Evolutionary conservation across 2,888 invertebrate genomes (phyloP).

Genomic region (Carterocephalus palaemon): DNA sequence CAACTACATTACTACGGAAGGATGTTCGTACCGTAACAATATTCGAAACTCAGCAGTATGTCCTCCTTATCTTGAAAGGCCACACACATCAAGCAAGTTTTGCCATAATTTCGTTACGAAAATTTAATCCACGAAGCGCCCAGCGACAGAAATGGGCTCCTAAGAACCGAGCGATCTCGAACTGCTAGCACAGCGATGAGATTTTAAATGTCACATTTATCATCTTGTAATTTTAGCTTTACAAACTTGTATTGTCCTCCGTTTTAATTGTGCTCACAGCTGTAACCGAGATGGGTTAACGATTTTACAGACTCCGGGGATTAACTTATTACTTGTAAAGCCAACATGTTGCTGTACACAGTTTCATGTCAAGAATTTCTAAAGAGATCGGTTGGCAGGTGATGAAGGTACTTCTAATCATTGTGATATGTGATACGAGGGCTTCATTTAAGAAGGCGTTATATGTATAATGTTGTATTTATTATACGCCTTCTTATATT

Average conservation of each 20-base stretch:
- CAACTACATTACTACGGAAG: no score
- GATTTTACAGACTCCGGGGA: constrained; percentile 4
- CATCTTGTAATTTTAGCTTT: constrained; percentile 35
- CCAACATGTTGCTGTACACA: constrained; percentile 7
- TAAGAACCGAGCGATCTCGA: constrained; percentile 30
- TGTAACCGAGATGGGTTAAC: constrained; percentile 3
- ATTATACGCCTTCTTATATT: no score
- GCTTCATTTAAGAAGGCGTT: no score
- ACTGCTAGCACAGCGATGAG: constrained; percentile 32
- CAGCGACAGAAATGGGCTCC: constrained; percentile 48
- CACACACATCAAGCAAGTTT: constrained; percentile 43
- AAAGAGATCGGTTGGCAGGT: constrained; percentile 10
- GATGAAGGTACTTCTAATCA: constrained; percentile 22
- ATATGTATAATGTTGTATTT: no score
- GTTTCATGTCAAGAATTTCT: constrained; percentile 1
- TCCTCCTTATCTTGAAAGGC: constrained; percentile 34
- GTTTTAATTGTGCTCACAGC: constrained; percentile 20
- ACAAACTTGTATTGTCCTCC: constrained; percentile 26
- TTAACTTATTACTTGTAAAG: constrained; percentile 3
- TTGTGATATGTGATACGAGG: constrained; percentile 3
- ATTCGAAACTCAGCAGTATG: constrained; percentile 11
- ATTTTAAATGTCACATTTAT: constrained; percentile 44
- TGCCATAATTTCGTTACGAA: constrained; percentile 59
- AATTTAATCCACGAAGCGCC: constrained; percentile 53
- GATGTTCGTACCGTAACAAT: no score